Evolutionary conservation across 2,113 vertebrate genomes (phyloP).

Genomic region (Cavia aperea): DNA sequence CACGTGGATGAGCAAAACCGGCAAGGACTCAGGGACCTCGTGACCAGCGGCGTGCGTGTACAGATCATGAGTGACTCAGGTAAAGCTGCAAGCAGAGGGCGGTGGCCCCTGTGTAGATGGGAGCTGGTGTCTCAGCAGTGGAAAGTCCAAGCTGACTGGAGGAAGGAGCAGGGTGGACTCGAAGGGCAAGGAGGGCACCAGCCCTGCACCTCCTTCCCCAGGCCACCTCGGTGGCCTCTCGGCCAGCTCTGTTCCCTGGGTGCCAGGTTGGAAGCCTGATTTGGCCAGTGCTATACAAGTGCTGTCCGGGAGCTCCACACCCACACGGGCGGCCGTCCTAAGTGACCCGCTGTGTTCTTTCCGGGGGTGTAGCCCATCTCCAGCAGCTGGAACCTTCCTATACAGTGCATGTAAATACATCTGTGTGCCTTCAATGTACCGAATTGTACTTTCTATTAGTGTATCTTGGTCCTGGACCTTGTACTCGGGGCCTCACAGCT

Average conservation of each 20-base stretch:
- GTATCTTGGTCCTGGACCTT: not conserved
- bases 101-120: not conserved
- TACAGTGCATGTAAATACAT: not conserved
- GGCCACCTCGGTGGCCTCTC: not conserved
- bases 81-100: not conserved
- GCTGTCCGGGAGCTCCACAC: not conserved
- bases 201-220: not conserved
- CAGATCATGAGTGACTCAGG: conserved; percentile 60
- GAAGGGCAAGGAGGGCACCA: not conserved
- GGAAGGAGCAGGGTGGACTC: not conserved
- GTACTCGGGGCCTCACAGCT: not conserved
- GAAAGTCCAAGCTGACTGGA: not conserved
- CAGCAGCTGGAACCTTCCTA: not conserved
- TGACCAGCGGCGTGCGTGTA: conserved; percentile 22
- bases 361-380: not conserved
- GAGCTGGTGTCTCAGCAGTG: not conserved
- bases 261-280: not conserved
- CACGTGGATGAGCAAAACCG: not conserved
- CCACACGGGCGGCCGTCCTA: not conserved
- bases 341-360: not conserved
- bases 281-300: not conserved
- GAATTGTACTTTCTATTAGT: not conserved
- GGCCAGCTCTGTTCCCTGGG: not conserved
- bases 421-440: no score
- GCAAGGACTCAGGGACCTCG: conserved; percentile 61